Conservation (phyloP, 2,113 vertebrate genomes). For the Psophia crepitans region DNA sequence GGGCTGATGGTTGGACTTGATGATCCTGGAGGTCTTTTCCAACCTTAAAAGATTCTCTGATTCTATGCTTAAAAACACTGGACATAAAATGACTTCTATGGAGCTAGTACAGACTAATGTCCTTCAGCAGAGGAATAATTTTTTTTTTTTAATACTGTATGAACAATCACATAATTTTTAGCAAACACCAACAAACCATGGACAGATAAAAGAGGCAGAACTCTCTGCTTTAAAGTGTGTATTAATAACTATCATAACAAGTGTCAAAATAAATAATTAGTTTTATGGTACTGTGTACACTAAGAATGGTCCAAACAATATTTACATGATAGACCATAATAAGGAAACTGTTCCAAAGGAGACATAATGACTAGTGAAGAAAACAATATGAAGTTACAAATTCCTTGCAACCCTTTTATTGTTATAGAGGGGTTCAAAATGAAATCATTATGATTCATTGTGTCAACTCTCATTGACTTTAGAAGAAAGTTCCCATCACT, state of each 20-base stretch:
- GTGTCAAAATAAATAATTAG: constrained; percentile 12
- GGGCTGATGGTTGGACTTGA: no score
- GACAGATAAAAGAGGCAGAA: background rate
- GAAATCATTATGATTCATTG: background rate
- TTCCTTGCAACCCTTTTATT: background rate
- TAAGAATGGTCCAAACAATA: background rate
- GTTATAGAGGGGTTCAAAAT: background rate
- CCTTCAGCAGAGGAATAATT: background rate
- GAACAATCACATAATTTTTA: background rate
- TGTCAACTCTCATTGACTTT: background rate
- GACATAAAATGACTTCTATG: background rate
- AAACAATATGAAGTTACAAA: background rate
- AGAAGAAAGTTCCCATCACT: background rate
- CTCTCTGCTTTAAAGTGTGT: background rate
- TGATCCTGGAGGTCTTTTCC: no score
- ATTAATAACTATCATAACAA: background rate
- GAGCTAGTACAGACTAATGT: background rate
- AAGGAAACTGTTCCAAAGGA: background rate
- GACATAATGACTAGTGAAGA: background rate
- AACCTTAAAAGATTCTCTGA: no score
- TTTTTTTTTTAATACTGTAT: background rate
- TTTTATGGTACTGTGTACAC: background rate
- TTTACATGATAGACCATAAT: background rate
- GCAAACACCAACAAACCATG: background rate
- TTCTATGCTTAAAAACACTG: background rate